Conservation (phyloP, 2,888 invertebrate genomes). For the Syrphus vitripennis region DNA sequence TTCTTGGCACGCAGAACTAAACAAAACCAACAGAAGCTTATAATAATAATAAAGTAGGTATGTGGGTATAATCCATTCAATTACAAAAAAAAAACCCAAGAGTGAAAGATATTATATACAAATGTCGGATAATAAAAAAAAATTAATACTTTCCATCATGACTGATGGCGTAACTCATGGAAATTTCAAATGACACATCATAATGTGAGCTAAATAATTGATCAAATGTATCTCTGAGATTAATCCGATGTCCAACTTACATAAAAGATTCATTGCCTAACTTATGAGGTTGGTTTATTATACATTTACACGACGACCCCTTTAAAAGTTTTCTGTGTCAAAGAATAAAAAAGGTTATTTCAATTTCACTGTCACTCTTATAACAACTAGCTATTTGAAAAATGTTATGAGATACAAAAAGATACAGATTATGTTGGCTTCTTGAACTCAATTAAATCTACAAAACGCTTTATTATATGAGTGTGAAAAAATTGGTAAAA, state of each 20-base stretch:
- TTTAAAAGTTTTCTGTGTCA: background rate
- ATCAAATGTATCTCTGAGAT: background rate
- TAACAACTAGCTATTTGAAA: background rate
- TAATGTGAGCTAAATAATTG: background rate
- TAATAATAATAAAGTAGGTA: conserved; percentile 26
- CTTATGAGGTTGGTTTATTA: no score
- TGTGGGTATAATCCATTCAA: no score
- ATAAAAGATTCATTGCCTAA: background rate
- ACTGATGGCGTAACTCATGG: conserved; percentile 16
- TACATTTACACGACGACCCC: no score
- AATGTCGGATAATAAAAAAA: background rate
- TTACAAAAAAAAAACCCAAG: conserved; percentile 44
- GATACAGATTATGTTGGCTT: background rate
- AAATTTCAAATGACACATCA: conserved; percentile 25
- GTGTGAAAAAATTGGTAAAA: background rate
- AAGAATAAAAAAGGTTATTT: background rate
- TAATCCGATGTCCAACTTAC: background rate
- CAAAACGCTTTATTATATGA: background rate
- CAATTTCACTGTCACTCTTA: background rate
- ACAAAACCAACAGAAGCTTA: conserved; percentile 16
- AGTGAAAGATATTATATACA: conserved; percentile 44
- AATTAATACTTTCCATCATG: conserved; percentile 55
- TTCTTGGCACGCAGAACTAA: conserved; percentile 35
- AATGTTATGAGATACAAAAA: background rate
- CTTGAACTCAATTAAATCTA: background rate